These are phyloP conservation scores for Labeo calbasu DNA, from an alignment of 2,797 vertebrate genomes.

Conservation along the genomic window DNA sequence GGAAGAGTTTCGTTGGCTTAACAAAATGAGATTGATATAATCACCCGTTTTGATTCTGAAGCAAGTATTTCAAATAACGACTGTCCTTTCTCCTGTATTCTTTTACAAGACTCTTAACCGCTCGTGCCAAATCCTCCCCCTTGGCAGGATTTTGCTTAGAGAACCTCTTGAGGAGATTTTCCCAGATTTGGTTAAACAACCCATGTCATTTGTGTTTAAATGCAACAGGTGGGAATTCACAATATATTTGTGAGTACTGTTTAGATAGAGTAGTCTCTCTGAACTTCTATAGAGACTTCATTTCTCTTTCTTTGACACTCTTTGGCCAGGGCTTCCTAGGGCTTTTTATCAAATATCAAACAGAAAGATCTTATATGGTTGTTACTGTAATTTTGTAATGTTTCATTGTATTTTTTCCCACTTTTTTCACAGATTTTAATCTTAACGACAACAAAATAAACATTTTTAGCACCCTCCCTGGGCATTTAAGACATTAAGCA, in stretches of 20 bases:
- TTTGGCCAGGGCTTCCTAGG: not conserved
- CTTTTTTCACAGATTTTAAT: not conserved
- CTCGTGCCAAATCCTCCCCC: slow-evolving; percentile 17
- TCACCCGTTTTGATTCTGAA: slow-evolving; percentile 26
- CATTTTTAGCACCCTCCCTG: not conserved
- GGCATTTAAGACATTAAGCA: not conserved
- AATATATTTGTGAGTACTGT: slow-evolving; percentile 1
- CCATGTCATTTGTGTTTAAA: slow-evolving; percentile 38
- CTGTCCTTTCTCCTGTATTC: slow-evolving; percentile 24
- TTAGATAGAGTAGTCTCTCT: not conserved
- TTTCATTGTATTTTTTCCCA: not conserved
- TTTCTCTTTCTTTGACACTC: not conserved
- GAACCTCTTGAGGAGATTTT: slow-evolving; percentile 41
- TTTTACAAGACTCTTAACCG: slow-evolving; percentile 17
- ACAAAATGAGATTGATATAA: slow-evolving; percentile 39
- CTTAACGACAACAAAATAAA: not conserved
- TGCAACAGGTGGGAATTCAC: slow-evolving; percentile 14
- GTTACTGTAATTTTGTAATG: not conserved
- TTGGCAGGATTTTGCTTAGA: slow-evolving; percentile 44
- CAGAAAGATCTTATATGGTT: not conserved
- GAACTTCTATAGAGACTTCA: not conserved
- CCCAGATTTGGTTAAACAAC: slow-evolving; percentile 36
- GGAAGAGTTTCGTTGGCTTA: slow-evolving; percentile 34
- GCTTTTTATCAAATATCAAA: not conserved
- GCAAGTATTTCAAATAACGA: slow-evolving; percentile 26